Evolutionary conservation across 64 coral and sea anemone species (phyloP), one percentile per base, ranked within the genome.

Genomic region (Porites lutea): DNA sequence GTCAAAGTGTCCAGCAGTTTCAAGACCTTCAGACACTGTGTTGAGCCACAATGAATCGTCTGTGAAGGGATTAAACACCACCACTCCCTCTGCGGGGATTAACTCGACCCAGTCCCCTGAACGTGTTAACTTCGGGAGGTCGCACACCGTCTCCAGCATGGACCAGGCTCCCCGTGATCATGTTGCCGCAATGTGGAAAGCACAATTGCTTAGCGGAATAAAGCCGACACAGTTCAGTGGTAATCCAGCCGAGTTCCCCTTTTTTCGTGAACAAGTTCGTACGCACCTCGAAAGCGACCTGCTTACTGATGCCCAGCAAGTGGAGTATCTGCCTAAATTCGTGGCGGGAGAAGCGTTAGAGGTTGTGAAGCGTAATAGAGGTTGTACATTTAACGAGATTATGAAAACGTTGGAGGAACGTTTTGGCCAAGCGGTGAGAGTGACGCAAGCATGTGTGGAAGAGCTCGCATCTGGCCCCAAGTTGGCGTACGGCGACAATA

Each of bases 291-390:
- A 91, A 45, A 48, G 78, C 18, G 78, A 83, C 9, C 27, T 82
- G 1, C 78, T 91, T 27, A 82, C 89, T 54, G 89, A 91, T 43
- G 52, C 89, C 6, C 78, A 91, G 49, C 60, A 78, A 13, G 61
- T 74, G 6, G 89, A 91, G 46, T 91, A 91, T 44, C 53, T 91
- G 2, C 78, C 78, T 12, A 91, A 91, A 52, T 91, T 82, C 37
- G 48, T 91, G 2, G 58, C 6, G 0, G 89, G 65, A 48, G 78
- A 82, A 23, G 89, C 89, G 5, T 63, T 91, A 9, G 65, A 82
- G 55, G 79, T 91, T 9, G 45, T 83, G 9, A 70, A 83, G 47
- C 58, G 68, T 60, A 91, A 72, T 20, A 65, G 76, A 80, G 88
- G 88, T 19, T 90, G 88, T 23, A 81, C 88, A 0, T 90, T 48